Percentiles rank a stretch among this genome's conserved stretches.
phyloP scores from a whole-genome alignment of 2,113 vertebrate genomes.

The Rhynchomys soricoides region DNA sequence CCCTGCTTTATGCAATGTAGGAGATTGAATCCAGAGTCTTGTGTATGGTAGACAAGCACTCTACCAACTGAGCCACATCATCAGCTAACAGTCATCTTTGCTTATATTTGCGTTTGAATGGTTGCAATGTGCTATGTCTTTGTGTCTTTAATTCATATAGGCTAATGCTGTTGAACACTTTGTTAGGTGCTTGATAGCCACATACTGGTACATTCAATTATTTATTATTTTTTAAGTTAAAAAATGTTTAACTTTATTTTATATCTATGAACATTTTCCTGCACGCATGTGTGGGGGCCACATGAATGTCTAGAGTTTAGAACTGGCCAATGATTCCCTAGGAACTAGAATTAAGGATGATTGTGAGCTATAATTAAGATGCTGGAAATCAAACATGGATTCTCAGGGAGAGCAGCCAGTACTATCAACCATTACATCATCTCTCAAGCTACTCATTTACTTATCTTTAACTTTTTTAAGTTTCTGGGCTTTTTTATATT shows the following conservation, averaged over 20 bases:
- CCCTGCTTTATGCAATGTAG: neutral
- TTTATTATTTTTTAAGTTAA: neutral
- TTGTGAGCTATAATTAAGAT: neutral
- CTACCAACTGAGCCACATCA: no score
- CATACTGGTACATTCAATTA: neutral
- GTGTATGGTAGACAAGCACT: neutral
- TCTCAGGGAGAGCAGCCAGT: neutral
- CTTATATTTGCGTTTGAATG: neutral
- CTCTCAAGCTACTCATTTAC: neutral
- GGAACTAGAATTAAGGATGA: neutral
- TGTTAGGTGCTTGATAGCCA: neutral
- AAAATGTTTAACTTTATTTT: neutral
- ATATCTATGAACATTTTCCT: neutral
- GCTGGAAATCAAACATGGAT: neutral
- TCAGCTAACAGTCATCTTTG: neutral
- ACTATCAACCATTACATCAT: neutral
- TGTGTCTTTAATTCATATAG: conserved; percentile 26
- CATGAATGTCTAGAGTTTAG: neutral
- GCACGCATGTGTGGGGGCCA: neutral
- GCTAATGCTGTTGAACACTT: neutral
- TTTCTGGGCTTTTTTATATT: neutral
- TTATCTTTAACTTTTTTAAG: neutral
- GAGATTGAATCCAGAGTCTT: neutral
- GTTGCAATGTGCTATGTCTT: neutral
- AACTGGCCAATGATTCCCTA: neutral